Percentiles rank a stretch among this genome's conserved stretches.
phyloP scores from a whole-genome alignment of 2,113 vertebrate genomes.

The Aspidoscelis tigris region DNA sequence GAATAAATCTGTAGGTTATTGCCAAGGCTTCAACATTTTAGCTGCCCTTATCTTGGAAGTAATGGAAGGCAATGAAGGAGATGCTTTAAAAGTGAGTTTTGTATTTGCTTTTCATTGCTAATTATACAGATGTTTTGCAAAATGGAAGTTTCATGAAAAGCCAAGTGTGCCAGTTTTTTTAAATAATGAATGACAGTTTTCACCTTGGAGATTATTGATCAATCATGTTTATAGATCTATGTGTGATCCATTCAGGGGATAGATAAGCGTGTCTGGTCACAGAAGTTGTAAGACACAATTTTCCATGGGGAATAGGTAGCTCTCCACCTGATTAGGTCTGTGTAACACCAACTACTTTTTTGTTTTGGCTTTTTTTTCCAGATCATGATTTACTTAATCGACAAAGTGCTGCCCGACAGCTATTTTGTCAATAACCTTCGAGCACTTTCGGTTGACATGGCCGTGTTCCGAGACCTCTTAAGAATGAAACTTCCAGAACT shows the following conservation, averaged over 20 bases:
- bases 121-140: background rate
- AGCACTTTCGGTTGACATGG: conserved; percentile 94
- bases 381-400: conserved; percentile 99
- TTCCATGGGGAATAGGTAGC: background rate
- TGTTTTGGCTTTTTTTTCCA: conserved; percentile 57
- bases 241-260: background rate
- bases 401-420: conserved; percentile 97
- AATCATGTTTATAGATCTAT: background rate
- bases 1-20: conserved; percentile 91
- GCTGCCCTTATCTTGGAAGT: conserved; percentile 90
- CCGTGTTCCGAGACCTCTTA: conserved; percentile 89
- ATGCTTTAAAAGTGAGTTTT: conserved; percentile 86
- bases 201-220: background rate
- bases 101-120: background rate
- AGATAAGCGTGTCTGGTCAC: background rate
- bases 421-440: conserved; percentile 98
- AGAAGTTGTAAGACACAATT: background rate
- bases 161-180: background rate
- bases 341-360: background rate
- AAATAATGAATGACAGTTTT: background rate
- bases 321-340: background rate
- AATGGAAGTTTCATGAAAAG: background rate
- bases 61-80: conserved; percentile 88
- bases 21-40: conserved; percentile 91
- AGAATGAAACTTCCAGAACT: conserved; percentile 87